phyloP scores from a whole-genome alignment of 1,140 invertebrate genomes.

The Drosophila micromelanica region DNA sequence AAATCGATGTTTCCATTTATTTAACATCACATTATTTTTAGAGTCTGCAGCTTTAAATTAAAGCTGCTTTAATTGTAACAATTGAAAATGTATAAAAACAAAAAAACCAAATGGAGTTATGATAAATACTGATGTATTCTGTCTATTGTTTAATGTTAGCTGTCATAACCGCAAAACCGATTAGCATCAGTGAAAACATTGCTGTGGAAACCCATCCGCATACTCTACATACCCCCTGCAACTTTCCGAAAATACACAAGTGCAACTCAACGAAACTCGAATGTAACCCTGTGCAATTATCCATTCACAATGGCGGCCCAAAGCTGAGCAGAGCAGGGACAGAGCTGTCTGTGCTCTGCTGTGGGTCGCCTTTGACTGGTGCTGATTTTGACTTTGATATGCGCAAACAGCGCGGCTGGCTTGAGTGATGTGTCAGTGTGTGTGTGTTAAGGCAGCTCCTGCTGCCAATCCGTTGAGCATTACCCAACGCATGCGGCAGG shows the following conservation, averaged over 20 bases:
- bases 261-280: conserved; percentile 30
- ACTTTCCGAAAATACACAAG: conserved; percentile 14
- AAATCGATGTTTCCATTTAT: too few species aligned
- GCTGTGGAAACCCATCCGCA: conserved; percentile 1
- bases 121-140: conserved; percentile 27
- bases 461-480: background rate
- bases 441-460: conserved; percentile 14
- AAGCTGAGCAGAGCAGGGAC: conserved; percentile 26
- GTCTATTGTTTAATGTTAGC: conserved; percentile 72
- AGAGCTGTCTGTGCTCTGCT: background rate
- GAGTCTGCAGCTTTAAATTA: too few species aligned
- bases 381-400: conserved; percentile 82
- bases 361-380: conserved; percentile 45
- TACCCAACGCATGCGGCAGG: conserved; percentile 22
- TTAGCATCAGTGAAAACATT: conserved; percentile 71
- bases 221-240: background rate
- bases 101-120: background rate
- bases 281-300: conserved; percentile 64
- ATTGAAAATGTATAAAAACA: too few species aligned
- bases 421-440: conserved; percentile 61
- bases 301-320: conserved; percentile 44
- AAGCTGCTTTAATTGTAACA: too few species aligned
- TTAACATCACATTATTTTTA: too few species aligned
- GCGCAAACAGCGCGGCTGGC: conserved; percentile 55
- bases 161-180: conserved; percentile 81